These are phyloP conservation scores for Pollenia amentaria DNA, from an alignment of 2,888 invertebrate species.

Conservation along the genomic window DNA sequence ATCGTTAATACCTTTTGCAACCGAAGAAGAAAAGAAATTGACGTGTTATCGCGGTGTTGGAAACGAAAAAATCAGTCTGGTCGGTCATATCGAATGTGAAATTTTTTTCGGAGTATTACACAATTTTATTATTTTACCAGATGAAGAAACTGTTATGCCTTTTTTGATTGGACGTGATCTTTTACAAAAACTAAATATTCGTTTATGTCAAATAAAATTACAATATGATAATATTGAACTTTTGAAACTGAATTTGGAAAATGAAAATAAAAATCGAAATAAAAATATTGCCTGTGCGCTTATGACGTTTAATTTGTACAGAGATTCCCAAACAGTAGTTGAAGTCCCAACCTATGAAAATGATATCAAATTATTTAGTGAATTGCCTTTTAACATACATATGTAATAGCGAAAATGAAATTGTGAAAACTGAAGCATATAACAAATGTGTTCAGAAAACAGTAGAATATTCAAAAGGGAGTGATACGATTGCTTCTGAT, in stretches of 20 bases:
- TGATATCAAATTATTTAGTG: neutral
- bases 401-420: neutral
- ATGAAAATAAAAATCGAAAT: neutral
- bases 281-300: neutral
- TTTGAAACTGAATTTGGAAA: neutral
- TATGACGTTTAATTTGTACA: conserved; percentile 1
- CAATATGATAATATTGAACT: too few relatives aligned
- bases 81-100: too few relatives aligned
- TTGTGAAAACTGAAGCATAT: too few relatives aligned
- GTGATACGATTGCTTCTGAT: neutral
- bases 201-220: too few relatives aligned
- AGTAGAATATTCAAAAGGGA: neutral
- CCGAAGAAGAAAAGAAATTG: conserved; percentile 6
- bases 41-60: conserved; percentile 11
- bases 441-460: too few relatives aligned
- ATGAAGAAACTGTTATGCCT: too few relatives aligned
- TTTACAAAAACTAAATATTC: too few relatives aligned
- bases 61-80: neutral
- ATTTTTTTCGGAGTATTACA: too few relatives aligned
- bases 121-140: too few relatives aligned
- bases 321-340: neutral
- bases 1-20: conserved; percentile 45
- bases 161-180: too few relatives aligned
- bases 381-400: neutral
- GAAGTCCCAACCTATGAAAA: neutral